Evolutionary conservation across 2,888 invertebrate species (phyloP), one percentile per base, ranked within the genome.

Genomic region (Agrilus mali): DNA sequence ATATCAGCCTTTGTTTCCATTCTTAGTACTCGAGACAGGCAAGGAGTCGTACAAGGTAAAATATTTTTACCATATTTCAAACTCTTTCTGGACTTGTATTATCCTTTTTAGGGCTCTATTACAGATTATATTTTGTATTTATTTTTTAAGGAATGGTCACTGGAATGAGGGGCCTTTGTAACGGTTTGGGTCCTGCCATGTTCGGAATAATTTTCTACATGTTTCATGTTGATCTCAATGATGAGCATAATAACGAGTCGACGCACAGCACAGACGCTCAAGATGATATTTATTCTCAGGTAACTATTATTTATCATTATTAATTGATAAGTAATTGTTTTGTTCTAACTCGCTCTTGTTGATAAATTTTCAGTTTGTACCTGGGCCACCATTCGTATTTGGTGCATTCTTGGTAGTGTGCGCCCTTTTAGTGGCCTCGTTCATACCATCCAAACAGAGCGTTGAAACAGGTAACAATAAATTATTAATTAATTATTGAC

Each of bases 1-100:
- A 97, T 99, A 61, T 94, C 94, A 66, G 92, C 97, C 33, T 98
- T 95, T 69, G 96, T 96, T 43, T 96, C 96, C 12, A 88, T 95
- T 60, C 94, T 96, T 69, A 93, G 96, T 51, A 86, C 93, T 60
- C 86, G 90, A n/a, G 97, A 98, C 67, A 83, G 94, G 60, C 98
- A 98, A 73, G 98, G 88, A 73, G 66, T 66, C 33, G 66, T 65
- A 14, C 66, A 66, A 56, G 66, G 63, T 61, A 59, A 51, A 27
- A 27, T 20, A 12, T 38, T 17, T 22, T 16, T 2, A 7, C 10
- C 8, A 22, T 4, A 38, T 15, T 37, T 3, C 17, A 37, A n/a
- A n/a, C n/a, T n/a, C n/a, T n/a, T n/a, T n/a, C n/a, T n/a, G n/a
- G n/a, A n/a, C n/a, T n/a, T n/a, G n/a, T 15, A 10, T 37, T 7